Conservation (phyloP, 64 coral and sea anemone genomes). For the Cladopsammia gracilis region DNA sequence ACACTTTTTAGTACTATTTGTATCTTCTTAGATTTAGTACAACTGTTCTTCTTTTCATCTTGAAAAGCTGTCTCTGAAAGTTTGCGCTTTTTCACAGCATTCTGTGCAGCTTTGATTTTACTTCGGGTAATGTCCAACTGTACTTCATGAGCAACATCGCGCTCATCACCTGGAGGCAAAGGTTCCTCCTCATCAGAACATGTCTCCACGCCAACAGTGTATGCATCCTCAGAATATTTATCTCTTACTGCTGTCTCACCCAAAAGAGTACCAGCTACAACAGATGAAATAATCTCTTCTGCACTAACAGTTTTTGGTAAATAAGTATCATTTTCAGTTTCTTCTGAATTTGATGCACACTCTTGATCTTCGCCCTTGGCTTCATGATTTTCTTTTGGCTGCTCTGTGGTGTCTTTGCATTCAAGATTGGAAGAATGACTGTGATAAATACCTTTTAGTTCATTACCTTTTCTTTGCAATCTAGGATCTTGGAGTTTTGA, state of each 20-base stretch:
- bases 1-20: constrained; percentile 83
- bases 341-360: constrained; percentile 1
- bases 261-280: constrained; percentile 57
- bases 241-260: not conserved
- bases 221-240: constrained; percentile 59
- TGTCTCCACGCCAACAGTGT: constrained; percentile 72
- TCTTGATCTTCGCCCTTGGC: not conserved
- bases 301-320: constrained; percentile 17
- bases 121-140: constrained; percentile 67
- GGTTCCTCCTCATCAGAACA: constrained; percentile 90
- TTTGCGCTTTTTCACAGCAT: constrained; percentile 85
- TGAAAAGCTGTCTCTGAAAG: constrained; percentile 61
- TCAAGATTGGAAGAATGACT: not conserved
- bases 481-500: constrained; percentile 2
- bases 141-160: constrained; percentile 77
- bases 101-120: constrained; percentile 78
- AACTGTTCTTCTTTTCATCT: constrained; percentile 71
- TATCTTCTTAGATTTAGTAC: constrained; percentile 71
- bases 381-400: not conserved
- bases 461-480: constrained; percentile 1
- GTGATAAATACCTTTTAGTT: not conserved
- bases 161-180: constrained; percentile 86
- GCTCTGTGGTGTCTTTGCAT: not conserved
- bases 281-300: constrained; percentile 86
- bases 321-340: constrained; percentile 31